Evolutionary conservation across 2,797 vertebrate genomes (phyloP), one percentile per base, ranked within the genome.

Genomic region (Coreius guichenoti): DNA sequence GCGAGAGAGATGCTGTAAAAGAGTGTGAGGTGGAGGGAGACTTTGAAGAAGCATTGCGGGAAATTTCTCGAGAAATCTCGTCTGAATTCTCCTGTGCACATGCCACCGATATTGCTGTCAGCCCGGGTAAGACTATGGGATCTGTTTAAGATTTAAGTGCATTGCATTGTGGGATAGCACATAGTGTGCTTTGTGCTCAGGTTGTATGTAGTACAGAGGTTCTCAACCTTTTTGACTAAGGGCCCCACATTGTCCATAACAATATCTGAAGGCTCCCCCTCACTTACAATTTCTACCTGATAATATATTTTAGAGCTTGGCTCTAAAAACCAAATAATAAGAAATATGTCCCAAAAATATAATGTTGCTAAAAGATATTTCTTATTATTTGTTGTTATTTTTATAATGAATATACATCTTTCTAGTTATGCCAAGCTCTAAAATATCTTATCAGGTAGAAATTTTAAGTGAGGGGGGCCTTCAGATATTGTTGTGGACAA

Each of bases 21-120:
- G 82, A 76, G 54, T 33, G 81, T 92, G 67, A 94, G 63, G 94
- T 95, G 77, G 92, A 92, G 72, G 90, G 56, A 1, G 94, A 95
- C 87, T 86, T 93, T 19, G 90, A 95, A 83, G 93, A 92, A 84
- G 94, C 95, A 21, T 88, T 95, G 83, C 90, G 63, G 80, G 96
- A 95, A 89, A 96, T 96, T 81, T 96, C 96, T 8, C 84, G 90
- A 88, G 96, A 97, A 33, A 95, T 96, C 82, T 97, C 96, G 8
- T 92, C 96, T 3, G 96, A 97, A 85, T 94, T 97, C 88, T 96
- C 96, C 5, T 93, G 95, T 1, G 95, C 95, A 87, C 95, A 88
- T 89, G 93, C 91, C 3, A 93, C 94, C 16, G 93, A 94, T 26
- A 94, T 94, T 0, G 94, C 95, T 81, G 87, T 85, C 63, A 92